Evolutionary conservation across 2,888 invertebrate species (phyloP), one percentile per base, ranked within the genome.

Genomic region (Catocala fraxini): DNA sequence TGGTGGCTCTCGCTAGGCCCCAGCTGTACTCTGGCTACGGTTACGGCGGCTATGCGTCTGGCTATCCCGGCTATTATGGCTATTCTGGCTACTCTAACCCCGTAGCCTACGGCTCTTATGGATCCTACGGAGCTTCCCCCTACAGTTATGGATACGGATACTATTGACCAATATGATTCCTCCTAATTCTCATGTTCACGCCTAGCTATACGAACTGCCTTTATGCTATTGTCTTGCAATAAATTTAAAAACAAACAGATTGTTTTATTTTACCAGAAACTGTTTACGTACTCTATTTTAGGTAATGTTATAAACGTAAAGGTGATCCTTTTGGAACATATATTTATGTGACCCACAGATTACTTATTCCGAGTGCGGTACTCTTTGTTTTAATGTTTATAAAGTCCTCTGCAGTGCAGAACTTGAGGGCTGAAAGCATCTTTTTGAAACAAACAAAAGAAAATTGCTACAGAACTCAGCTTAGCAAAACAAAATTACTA

Each of bases 1-100:
- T 95, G 56, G 13, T 95, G 71, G 87, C 94, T 65, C 74, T 94
- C 81, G 92, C 95, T 65, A 87, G 90, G 79, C 87, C 96, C 0
- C 93, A 93, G 69, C 75, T 85, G 10, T 92, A 91, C 74, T 77
- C 88, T 13, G 81, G 88, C 4, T 90, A 89, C 55, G 88, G 89
- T 5, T 90, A 90, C 68, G 82, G 81, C 9, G 77, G 83, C 48
- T 91, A 91, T 68, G 80, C 86, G 0, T 69, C 80, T 1, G 77
- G 88, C 13, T 91, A 91, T 64, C 89, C 90, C 0, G 80, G 89
- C 46, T 91, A 91, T 75, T 84, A 88, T 15, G 88, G 90, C 11
- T 92, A 92, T 65, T 85, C 88, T 0, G 90, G 91, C 15, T 91
- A 92, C 71, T 81, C 87, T n/a, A 90, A 70, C 71, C 91, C 92